These are phyloP conservation scores for Hypselothyrea guttata DNA, from an alignment of 2,888 invertebrate genomes.

Conservation along the genomic window DNA sequence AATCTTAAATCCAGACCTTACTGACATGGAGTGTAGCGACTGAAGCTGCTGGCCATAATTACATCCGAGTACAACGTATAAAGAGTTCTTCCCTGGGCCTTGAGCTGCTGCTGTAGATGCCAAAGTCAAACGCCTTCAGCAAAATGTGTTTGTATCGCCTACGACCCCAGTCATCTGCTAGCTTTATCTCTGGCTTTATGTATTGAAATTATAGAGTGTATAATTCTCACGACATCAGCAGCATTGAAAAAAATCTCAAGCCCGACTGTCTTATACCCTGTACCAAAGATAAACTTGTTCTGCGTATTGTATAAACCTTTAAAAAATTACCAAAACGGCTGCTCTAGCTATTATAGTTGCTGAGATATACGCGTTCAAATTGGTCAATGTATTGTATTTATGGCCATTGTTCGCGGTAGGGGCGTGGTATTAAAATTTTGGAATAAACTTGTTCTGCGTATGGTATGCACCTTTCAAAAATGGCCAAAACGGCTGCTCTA, in stretches of 20 bases:
- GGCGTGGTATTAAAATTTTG: no score
- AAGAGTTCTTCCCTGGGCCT: conserved; percentile 1
- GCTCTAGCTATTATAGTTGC: no score
- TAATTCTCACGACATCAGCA: conserved; percentile 62
- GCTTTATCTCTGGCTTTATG: conserved; percentile 19
- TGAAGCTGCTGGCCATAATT: conserved; percentile 55
- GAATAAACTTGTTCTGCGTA: no score
- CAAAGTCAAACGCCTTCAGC: conserved; percentile 41
- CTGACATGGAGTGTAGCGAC: conserved; percentile 50
- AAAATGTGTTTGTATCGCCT: conserved; percentile 66
- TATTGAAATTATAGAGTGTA: conserved; percentile 51
- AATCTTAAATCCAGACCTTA: conserved; percentile 22
- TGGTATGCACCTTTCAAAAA: no score
- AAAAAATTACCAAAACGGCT: no score
- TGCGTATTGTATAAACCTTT: no score
- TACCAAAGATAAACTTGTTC: no score
- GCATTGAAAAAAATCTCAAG: conserved; percentile 21
- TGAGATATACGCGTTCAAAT: no score
- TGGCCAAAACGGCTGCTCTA: conserved; percentile 51
- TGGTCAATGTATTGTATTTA: no score
- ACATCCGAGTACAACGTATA: conserved; percentile 33
- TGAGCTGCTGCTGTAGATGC: conserved; percentile 7
- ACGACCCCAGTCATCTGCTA: conserved; percentile 50
- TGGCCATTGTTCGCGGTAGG: no score
- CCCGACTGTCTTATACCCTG: no score